Evolutionary conservation across 2,797 vertebrate species (phyloP).

Genomic region (Sparidentex hasta): DNA sequence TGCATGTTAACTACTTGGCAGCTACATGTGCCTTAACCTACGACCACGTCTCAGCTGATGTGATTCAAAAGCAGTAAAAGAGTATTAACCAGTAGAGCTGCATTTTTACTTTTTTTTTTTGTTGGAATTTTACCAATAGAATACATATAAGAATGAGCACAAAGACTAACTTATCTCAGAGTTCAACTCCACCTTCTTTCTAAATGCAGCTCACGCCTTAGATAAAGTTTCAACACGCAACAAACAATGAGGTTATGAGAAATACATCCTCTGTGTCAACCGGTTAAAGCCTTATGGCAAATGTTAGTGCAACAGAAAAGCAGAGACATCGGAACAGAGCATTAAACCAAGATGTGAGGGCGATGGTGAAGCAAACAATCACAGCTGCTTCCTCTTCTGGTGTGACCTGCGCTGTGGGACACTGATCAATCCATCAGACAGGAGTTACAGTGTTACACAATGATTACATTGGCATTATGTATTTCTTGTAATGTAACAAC

Average conservation of each 20-base stretch:
- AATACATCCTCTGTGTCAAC: background rate
- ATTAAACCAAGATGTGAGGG: background rate
- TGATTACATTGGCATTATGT: background rate
- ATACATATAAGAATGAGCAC: background rate
- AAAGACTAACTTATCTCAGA: background rate
- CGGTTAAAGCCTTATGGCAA: background rate
- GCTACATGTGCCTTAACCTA: background rate
- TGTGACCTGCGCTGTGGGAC: background rate
- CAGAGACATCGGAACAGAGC: background rate
- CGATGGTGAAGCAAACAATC: background rate
- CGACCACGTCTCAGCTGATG: too few relatives aligned
- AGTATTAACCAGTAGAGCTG: background rate
- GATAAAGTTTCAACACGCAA: slow-evolving; percentile 10
- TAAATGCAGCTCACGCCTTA: slow-evolving; percentile 3
- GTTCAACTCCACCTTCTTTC: slow-evolving; percentile 2
- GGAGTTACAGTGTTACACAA: background rate
- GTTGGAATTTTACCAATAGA: background rate
- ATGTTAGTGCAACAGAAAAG: background rate
- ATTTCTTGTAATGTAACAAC: background rate
- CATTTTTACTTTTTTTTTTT: background rate
- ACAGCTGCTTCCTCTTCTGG: background rate
- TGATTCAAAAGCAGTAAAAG: background rate
- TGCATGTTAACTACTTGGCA: background rate
- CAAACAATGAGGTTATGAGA: slow-evolving; percentile 1
- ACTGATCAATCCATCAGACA: background rate